Evolutionary conservation across 2,113 vertebrate genomes (phyloP).

Genomic region (Myrmecophaga tridactyla): DNA sequence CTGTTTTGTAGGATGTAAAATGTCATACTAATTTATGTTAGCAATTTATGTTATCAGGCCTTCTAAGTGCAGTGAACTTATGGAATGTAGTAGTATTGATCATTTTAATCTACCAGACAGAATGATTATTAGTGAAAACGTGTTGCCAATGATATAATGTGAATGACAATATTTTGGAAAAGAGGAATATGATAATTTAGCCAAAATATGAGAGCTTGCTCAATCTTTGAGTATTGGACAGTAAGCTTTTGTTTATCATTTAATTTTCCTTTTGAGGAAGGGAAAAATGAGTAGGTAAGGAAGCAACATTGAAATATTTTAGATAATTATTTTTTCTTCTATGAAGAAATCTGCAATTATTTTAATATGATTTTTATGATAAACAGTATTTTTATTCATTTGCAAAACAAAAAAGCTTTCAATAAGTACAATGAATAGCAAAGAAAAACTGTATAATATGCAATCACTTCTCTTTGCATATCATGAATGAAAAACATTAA

Average conservation of each 20-base stretch:
- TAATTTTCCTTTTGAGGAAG: not conserved
- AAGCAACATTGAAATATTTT: not conserved
- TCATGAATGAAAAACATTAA: not conserved
- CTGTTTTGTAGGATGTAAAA: not conserved
- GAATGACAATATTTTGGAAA: not conserved
- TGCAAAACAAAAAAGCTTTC: not conserved
- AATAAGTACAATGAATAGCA: not conserved
- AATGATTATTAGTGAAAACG: not conserved
- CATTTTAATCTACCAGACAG: not conserved
- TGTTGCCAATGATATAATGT: not conserved
- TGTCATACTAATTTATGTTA: not conserved
- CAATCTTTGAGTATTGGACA: not conserved
- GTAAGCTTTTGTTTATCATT: not conserved
- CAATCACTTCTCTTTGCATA: not conserved
- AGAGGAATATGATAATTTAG: not conserved
- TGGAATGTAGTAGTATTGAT: not conserved
- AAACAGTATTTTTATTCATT: not conserved
- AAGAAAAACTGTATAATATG: not conserved
- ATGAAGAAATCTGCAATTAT: not conserved
- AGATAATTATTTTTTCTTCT: conserved; percentile 9
- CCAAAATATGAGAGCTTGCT: not conserved
- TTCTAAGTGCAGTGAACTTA: not conserved
- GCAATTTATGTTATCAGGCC: not conserved
- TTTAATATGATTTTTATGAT: not conserved
- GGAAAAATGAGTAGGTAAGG: not conserved